Conservation (phyloP, 2,888 invertebrate species). For the Ceraclea dissimilis region DNA sequence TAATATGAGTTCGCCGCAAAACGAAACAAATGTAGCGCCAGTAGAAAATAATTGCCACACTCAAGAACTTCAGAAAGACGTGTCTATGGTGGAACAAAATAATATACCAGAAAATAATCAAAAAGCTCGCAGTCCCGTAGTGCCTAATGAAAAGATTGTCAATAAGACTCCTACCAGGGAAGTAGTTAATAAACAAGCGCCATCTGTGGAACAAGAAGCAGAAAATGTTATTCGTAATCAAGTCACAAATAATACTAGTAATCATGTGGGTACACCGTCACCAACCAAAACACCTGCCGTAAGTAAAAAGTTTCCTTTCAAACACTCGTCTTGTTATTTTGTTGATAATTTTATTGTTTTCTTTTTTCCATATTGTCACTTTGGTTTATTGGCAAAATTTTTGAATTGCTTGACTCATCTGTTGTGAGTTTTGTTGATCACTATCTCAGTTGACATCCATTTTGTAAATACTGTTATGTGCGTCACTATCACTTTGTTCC, state of each 20-base stretch:
- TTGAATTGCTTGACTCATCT: neutral
- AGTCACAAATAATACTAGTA: neutral
- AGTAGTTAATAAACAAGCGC: neutral
- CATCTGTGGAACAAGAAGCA: neutral
- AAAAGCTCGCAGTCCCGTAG: neutral
- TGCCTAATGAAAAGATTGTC: neutral
- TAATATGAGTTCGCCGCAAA: slow-evolving; percentile 11
- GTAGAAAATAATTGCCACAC: slow-evolving; percentile 10
- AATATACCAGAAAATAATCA: neutral
- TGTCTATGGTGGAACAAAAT: slow-evolving; percentile 16
- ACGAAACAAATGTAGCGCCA: neutral
- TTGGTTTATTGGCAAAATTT: neutral
- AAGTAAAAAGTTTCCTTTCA: slow-evolving; percentile 6
- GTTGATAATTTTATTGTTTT: neutral
- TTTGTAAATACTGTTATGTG: too few relatives aligned
- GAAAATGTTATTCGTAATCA: slow-evolving; percentile 3
- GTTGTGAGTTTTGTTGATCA: neutral
- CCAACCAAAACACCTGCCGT: slow-evolving; percentile 16
- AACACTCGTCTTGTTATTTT: neutral
- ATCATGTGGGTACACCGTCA: slow-evolving; percentile 8
- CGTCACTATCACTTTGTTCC: too few relatives aligned
- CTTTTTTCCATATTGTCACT: neutral
- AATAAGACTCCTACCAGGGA: neutral
- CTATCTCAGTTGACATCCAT: too few relatives aligned
- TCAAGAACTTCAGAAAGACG: slow-evolving; percentile 11